Base-by-base conservation (phyloP, 2,113 vertebrate species). In the Microcebus lehilahytsara region DNA sequence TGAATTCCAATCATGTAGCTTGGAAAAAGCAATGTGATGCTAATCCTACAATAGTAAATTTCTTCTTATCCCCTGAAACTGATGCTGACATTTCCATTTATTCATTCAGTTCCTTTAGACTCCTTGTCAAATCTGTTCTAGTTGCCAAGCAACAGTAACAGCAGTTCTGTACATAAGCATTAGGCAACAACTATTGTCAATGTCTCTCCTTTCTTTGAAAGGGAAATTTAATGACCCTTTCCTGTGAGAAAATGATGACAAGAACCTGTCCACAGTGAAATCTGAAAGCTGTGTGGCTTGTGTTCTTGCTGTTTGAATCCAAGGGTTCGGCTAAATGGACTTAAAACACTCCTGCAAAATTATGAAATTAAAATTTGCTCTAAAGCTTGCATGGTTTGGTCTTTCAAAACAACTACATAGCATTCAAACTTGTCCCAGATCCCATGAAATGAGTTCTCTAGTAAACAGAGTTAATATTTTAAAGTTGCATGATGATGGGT, bases 121-220 rank as follows among this genome's bases (percentile, higher is more conserved):
- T 98, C 95, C 96, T 93, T 98, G 85, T 98, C 96, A 98, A 98
- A 93, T 97, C 97, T 96, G 94, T 97, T 79, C 96, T n/a, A n/a
- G 98, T 98, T 98, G 97, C 97, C 97, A 98, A 89, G 98, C 98
- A 98, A 98, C 97, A 92, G 25, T 91, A 98, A 97, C 89, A 98
- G 98, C 95, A 96, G n/a, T 56, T 96, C 96, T 95, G 93, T 91
- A 95, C 66, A 93, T 91, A 97, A 77, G 93, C 89, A 95, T 92
- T 90, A 97, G 86, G 95, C 89, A 96, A n/a, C 96, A 98, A 97
- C 97, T 9, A 74, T 75, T 97, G 98, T 97, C 97, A 96, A 66
- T 96, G 96, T 96, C 95, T 98, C 97, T 97, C 88, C 95, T 91
- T 93, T 89, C 85, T 98, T 91, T 97, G 97, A 97, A 93, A 93